phyloP scores from a whole-genome alignment of 2,888 invertebrate species.

The Adelognathus sp. region DNA sequence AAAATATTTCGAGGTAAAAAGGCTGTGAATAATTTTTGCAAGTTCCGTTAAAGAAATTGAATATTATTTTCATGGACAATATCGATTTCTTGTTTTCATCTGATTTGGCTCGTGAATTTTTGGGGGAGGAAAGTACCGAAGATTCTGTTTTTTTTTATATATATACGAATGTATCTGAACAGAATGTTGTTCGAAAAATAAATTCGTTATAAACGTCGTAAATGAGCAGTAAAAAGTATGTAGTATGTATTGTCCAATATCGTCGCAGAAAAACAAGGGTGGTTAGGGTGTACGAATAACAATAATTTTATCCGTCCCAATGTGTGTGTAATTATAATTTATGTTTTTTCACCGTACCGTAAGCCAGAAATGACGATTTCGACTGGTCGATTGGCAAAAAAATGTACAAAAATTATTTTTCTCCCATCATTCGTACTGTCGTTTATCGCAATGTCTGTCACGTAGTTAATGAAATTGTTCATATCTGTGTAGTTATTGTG shows the following conservation, averaged over 20 bases:
- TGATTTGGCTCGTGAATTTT: too few relatives aligned
- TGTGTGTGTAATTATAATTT: neutral
- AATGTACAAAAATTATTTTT: conserved; percentile 4
- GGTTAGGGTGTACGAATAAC: neutral
- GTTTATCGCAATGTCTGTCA: conserved; percentile 45
- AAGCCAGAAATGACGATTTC: conserved; percentile 1
- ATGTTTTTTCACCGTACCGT: neutral
- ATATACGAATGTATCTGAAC: too few relatives aligned
- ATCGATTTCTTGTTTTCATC: too few relatives aligned
- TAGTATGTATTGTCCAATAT: conserved; percentile 22
- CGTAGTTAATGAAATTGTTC: conserved; percentile 33
- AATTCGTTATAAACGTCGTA: neutral
- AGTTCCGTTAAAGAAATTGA: too few relatives aligned
- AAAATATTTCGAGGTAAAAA: too few relatives aligned
- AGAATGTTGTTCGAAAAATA: too few relatives aligned
- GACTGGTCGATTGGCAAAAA: conserved; percentile 13
- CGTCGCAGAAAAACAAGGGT: conserved; percentile 4
- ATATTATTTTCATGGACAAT: too few relatives aligned
- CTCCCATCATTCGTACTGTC: conserved; percentile 35
- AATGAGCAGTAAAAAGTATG: neutral
- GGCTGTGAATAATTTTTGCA: too few relatives aligned
- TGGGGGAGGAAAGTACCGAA: too few relatives aligned
- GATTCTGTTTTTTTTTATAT: too few relatives aligned
- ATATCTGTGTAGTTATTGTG: conserved; percentile 51
- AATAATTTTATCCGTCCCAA: conserved; percentile 8